Evolutionary conservation across 2,888 invertebrate species (phyloP).

Genomic region (Octodonta nipae): DNA sequence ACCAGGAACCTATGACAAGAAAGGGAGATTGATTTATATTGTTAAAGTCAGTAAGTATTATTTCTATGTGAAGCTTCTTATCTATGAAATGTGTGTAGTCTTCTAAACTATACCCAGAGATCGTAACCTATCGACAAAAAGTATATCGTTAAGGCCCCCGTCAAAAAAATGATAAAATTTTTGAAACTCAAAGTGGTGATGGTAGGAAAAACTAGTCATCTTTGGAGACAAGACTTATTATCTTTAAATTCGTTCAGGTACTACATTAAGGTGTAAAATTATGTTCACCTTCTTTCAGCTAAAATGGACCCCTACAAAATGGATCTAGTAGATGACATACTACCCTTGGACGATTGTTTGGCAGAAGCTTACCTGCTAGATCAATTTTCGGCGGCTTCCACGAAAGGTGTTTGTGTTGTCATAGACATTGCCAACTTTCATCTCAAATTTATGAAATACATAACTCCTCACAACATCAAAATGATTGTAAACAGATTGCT

Average conservation of each 20-base stretch:
- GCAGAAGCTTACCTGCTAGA: constrained; percentile 25
- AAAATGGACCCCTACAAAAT: constrained; percentile 22
- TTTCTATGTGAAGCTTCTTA: constrained; percentile 1
- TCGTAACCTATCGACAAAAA: too few relatives aligned
- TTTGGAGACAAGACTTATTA: too few relatives aligned
- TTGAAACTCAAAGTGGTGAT: too few relatives aligned
- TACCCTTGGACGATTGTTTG: constrained; percentile 31
- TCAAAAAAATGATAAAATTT: too few relatives aligned
- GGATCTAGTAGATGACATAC: constrained; percentile 22
- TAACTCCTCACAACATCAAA: constrained; percentile 26
- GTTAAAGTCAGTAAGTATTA: constrained; percentile 26
- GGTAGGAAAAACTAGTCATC: too few relatives aligned
- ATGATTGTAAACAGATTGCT: constrained; percentile 20
- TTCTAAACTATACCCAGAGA: too few relatives aligned
- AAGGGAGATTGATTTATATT: constrained; percentile 30
- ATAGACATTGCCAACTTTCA: constrained; percentile 28
- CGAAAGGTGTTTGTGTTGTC: constrained; percentile 29
- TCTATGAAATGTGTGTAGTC: too few relatives aligned
- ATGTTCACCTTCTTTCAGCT: constrained; percentile 14
- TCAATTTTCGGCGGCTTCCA: neutral
- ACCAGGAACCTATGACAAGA: constrained; percentile 26
- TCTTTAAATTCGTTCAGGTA: neutral
- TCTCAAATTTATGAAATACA: constrained; percentile 26
- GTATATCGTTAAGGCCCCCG: too few relatives aligned
- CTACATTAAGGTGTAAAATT: neutral